Evolutionary conservation across 2,113 vertebrate genomes (phyloP), one percentile per base, ranked within the genome.

Genomic region (Malaclemys terrapin): DNA sequence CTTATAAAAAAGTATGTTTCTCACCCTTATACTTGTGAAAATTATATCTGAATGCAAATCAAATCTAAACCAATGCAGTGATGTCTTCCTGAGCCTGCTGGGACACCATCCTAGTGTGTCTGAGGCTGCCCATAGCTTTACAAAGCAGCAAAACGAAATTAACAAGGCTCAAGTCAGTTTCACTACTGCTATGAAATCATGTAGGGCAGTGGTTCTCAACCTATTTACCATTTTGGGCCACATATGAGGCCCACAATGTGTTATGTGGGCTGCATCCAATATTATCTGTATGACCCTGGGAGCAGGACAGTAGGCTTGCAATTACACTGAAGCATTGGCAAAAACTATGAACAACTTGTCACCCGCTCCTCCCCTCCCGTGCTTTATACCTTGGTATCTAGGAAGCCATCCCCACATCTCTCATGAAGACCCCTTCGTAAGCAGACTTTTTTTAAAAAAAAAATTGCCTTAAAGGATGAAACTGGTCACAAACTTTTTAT

Each of bases 1-100:
- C 96, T 96, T 96, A 96, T 96, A 95, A 94, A 97, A 95, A 97
- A 93, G 87, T 92, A 1, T 54, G 75, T 75, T 97, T 95, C 97
- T 95, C 96, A 97, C 95, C 92, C 96, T 96, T 56, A 1, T 94
- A 80, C 94, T 97, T 95, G 92, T 90, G 93, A 96, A 89, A 92
- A 92, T 92, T 96, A 94, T 95, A 95, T 97, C 96, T 96, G 96
- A 96, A 93, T 83, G 93, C 93, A 94, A 97, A 97, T 94, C 90
- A 97, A 97, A 95, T 87, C 90, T 79, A 97, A 95, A 96, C 92
- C 75, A 93, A 91, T 88, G 85, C 93, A 94, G 89, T 91, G 93
- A 97, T 95, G 95, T 97, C 96, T 95, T 95, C 93, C 94, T 85
- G 59, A 95, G 94, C 93, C 95, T 88, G 91, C 93, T 3, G 91